Evolutionary conservation across 1,140 invertebrate genomes (phyloP).

Genomic region (Lucilia sericata): DNA sequence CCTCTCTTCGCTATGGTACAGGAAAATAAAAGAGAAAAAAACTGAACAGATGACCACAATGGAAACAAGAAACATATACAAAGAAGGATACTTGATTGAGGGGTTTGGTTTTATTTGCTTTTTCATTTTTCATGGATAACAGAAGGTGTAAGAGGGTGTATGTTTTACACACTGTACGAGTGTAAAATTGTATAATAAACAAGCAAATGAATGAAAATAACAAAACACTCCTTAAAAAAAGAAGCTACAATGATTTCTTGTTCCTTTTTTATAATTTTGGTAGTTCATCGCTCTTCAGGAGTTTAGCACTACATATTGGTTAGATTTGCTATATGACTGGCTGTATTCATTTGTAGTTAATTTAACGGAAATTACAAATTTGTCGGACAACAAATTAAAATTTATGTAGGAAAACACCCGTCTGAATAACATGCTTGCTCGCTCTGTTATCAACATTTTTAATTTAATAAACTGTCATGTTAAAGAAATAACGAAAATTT

Average conservation of each 20-base stretch:
- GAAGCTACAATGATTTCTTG: conserved; percentile 37
- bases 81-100: conserved; percentile 17
- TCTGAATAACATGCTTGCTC: conserved; percentile 52
- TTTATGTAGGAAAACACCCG: conserved; percentile 11
- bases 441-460: conserved; percentile 27
- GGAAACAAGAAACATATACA: not conserved
- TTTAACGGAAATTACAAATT: conserved; percentile 64
- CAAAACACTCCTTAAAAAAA: conserved; percentile 57
- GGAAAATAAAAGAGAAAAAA: not conserved
- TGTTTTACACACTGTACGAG: not conserved
- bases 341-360: not conserved
- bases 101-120: not conserved
- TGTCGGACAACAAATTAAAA: conserved; percentile 52
- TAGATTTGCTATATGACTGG: not conserved
- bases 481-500: not conserved
- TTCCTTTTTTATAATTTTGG: not conserved
- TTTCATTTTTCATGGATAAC: not conserved
- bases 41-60: not conserved
- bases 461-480: conserved; percentile 32
- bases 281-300: too few species aligned
- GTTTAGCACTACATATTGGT: not conserved
- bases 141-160: conserved; percentile 5
- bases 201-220: conserved; percentile 61
- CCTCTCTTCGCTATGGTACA: not conserved
- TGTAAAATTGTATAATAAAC: conserved; percentile 61